A percentile compares a stretch with the other conserved stretches of the same genome.
Evolutionary conservation across 2,888 invertebrate species (phyloP).

Genomic region (Pycnomerus fuliginosus): DNA sequence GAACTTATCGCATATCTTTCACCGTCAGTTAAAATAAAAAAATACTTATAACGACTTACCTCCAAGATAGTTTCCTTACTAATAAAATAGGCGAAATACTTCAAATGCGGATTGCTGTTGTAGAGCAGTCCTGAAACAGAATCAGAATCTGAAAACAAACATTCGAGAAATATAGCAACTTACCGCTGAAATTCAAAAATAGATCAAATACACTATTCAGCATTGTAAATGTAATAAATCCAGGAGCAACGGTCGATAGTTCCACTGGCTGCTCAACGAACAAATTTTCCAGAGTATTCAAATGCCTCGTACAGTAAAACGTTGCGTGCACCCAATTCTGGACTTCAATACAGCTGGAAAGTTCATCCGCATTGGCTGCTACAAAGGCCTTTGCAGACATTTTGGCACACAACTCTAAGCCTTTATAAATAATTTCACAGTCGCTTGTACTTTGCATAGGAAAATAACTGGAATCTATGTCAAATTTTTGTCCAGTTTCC

Average conservation of each 20-base stretch:
- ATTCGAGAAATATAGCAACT: constrained; percentile 9
- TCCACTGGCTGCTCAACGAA: constrained; percentile 21
- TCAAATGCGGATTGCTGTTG: background rate
- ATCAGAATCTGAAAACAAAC: background rate
- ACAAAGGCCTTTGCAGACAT: constrained; percentile 34
- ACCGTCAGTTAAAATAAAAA: background rate
- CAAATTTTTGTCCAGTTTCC: too few species aligned
- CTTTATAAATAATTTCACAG: constrained; percentile 19
- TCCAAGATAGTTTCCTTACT: too few species aligned
- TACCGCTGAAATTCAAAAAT: constrained; percentile 24
- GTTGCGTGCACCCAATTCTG: constrained; percentile 31
- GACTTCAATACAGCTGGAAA: constrained; percentile 30
- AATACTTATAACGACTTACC: background rate
- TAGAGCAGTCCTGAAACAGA: background rate
- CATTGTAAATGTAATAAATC: constrained; percentile 22
- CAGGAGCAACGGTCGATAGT: constrained; percentile 21
- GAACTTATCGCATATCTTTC: background rate
- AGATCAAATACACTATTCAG: constrained; percentile 26
- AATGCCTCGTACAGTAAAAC: constrained; percentile 26
- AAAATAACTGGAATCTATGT: too few species aligned
- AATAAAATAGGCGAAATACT: background rate
- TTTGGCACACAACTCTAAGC: constrained; percentile 29
- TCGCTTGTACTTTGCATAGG: too few species aligned
- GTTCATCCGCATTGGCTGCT: constrained; percentile 25
- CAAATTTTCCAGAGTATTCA: constrained; percentile 14